Evolutionary conservation across 2,888 invertebrate species (phyloP), one percentile per base, ranked within the genome.

Genomic region (Harpagoxenus sublaevis): DNA sequence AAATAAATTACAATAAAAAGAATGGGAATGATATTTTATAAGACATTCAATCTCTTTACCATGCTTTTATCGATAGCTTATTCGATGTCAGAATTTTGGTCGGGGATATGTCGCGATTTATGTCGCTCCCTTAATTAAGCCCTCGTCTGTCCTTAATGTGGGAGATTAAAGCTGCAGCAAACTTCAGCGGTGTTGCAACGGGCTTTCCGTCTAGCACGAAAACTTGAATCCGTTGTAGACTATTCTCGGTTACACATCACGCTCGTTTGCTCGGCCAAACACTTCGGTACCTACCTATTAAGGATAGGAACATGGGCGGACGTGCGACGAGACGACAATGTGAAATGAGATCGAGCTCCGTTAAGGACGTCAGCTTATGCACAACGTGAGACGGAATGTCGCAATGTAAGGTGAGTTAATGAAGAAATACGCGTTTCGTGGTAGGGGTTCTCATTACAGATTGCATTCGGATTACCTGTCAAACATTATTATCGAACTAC

Each of bases 111-210:
- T 89, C 81, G 89, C 89, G 89, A 92, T 93, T 90, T 92, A 93
- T 90, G 92, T 94, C 93, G 91, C 90, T 91, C 87, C 88, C 91
- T 93, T 94, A 94, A 94, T 94, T 94, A 94, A 94, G 92, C 90
- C 90, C 91, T 92, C 91, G 92, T 91, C 91, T 92, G 87, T 84
- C 84, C 85, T 81, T 88, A 90, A 91, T 77, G 73, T 81, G 48
- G 74, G 62, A 86, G 89, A 90, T 90, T 91, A 89, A 88, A 84
- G 84, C 79, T 83, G 89, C 82, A 84, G 84, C 88, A 87, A 90
- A 92, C 88, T 91, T 91, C 55, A 71, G 71, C 71, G 85, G 81
- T 70, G 84, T 79, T 60, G 35, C 79, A 62, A 18, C 48, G 51
- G 55, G 65, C 81, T 68, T 83, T 71, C 65, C 83, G 68, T 83